These are phyloP conservation scores for Acanthosoma haemorrhoidale DNA, from an alignment of 2,888 invertebrate species.

Conservation along the genomic window DNA sequence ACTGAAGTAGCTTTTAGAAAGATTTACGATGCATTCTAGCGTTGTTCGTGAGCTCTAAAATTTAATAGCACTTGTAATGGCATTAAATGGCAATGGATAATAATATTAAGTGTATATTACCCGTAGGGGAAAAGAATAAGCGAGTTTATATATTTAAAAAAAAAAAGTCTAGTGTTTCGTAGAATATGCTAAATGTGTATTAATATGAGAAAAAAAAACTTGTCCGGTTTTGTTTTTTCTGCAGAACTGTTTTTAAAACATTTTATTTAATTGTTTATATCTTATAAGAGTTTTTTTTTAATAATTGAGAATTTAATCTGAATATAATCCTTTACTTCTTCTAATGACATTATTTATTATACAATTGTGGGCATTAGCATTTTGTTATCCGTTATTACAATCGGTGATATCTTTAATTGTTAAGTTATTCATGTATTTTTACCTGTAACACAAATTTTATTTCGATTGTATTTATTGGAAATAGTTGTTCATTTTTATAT, in stretches of 20 bases:
- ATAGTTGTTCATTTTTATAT: slow-evolving; percentile 33
- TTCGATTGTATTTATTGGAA: slow-evolving; percentile 29
- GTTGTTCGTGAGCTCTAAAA: slow-evolving; percentile 19
- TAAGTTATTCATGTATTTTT: slow-evolving; percentile 13
- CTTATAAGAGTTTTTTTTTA: not conserved
- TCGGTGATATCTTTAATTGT: slow-evolving; percentile 23
- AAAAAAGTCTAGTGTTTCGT: not conserved
- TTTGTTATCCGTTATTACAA: slow-evolving; percentile 26
- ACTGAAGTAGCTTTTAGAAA: slow-evolving; percentile 18
- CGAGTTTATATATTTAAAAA: not conserved
- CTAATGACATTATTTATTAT: not conserved
- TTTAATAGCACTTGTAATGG: slow-evolving; percentile 23
- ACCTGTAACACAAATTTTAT: not conserved
- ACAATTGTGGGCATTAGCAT: slow-evolving; percentile 24
- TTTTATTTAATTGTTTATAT: not conserved
- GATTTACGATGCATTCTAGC: not conserved
- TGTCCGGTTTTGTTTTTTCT: not conserved
- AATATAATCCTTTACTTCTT: not conserved
- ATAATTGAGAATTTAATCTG: not conserved
- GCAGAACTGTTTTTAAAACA: too few species aligned
- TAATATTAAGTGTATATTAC: slow-evolving; percentile 11
- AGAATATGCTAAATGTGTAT: slow-evolving; percentile 11
- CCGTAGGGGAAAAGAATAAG: not conserved
- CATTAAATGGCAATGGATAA: slow-evolving; percentile 27
- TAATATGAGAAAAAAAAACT: slow-evolving; percentile 3